Base-by-base conservation (phyloP, 1,140 invertebrate species). In the Calephelis nemesis region DNA sequence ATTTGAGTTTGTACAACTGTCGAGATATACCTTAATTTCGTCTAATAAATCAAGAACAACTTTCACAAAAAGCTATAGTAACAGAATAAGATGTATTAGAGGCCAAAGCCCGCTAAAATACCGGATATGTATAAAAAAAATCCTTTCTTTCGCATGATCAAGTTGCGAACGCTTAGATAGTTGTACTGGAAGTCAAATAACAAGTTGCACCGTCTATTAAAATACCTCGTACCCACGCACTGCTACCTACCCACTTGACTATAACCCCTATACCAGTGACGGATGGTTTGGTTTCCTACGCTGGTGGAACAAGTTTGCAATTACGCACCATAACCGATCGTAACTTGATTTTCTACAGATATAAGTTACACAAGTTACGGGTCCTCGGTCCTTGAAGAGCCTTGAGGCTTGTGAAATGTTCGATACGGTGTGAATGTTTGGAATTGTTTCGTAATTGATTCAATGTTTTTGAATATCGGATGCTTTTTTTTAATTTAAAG, bases 271-370 rank as follows among this genome's bases (percentile, higher is more conserved):
- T 66, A 3, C 2, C 62, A 4, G 3, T 10, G 10, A 45, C 42
- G 52, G 0, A 30, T 15, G 12, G 52, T 58, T 19, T 40, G 54
- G 30, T 60, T 47, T 66, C 65, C 65, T 50, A 13, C 12, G 50
- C 49, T 9, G 40, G n/a, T 40, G 7, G 5, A 5, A 19, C 65
- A 19, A 54, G 65, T 66, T 66, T 12, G 65, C 65, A 47, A 66
- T 66, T 66, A 60, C 65, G 54, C 65, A 66, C 65, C 65, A 66
- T 66, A 66, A 66, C 65, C 65, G 65, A 66, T 63, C 30, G 65
- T 54, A 66, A 66, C 65, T 58, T 52, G 52, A 58, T 58, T 66
- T 42, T 49, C 49, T 66, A 66, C 45, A 52, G 40, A 66, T 66
- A 58, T 58, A 58, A 58, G 54, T 58, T 58, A 40, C 54, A 58